Evolutionary conservation across 2,888 invertebrate species (phyloP).

Genomic region (Drosophila rubida): DNA sequence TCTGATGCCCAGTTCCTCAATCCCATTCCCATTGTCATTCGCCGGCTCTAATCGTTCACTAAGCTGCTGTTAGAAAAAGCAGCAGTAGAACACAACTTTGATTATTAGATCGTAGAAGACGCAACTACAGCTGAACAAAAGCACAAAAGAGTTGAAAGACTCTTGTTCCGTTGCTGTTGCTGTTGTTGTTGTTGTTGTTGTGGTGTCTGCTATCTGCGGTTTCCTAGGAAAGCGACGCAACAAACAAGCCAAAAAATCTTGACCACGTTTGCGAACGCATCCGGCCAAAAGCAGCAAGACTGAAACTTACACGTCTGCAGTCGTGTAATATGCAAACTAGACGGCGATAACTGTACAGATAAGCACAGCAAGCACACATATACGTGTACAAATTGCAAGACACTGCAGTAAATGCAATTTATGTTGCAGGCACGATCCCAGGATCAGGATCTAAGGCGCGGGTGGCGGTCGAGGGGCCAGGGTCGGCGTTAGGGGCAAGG

Average conservation of each 20-base stretch:
- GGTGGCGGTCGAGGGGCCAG: no score
- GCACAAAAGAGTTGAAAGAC: conserved; percentile 33
- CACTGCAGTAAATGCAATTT: conserved; percentile 55
- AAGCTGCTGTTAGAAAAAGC: conserved; percentile 59
- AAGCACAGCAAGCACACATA: conserved; percentile 41
- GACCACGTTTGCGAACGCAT: conserved; percentile 73
- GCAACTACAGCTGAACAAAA: conserved; percentile 24
- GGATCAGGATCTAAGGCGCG: conserved; percentile 10
- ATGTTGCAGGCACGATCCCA: conserved; percentile 57
- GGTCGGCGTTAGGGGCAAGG: background rate
- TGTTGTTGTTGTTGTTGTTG: conserved; percentile 3
- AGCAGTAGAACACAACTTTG: conserved; percentile 42
- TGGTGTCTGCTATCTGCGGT: conserved; percentile 39
- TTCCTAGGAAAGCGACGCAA: conserved; percentile 61
- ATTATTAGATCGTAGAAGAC: conserved; percentile 55
- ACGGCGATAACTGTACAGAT: conserved; percentile 80
- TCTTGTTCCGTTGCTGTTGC: conserved; percentile 3
- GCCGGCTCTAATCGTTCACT: conserved; percentile 61
- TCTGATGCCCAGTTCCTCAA: conserved; percentile 14
- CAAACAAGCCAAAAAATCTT: conserved; percentile 53
- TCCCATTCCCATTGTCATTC: conserved; percentile 32
- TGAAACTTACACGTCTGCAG: conserved; percentile 68
- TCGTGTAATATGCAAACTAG: conserved; percentile 81
- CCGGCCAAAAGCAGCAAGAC: conserved; percentile 52
- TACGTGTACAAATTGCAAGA: conserved; percentile 68